A percentile compares a stretch with the other conserved stretches of the same genome.
These are phyloP conservation scores for Mus musculus DNA, from an alignment of 2,113 vertebrate species.

Conservation along the genomic window GRCm39 chr2:57467501-57468000, in stretches of 20 bases:
- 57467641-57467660: not conserved
- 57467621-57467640: not conserved
- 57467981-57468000: not conserved
- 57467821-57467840: not conserved
- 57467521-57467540: slow-evolving; percentile 43
- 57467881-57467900: not conserved
- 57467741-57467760: not conserved
- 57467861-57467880: not conserved
- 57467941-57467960: not conserved
- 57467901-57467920: not conserved
- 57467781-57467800: not conserved
- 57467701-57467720: not conserved
- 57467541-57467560: not conserved
- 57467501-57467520: not conserved
- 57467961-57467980: not conserved
- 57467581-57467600: not conserved
- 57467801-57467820: not conserved
- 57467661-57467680: not conserved
- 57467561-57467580: not conserved
- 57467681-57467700: not conserved
- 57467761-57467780: not conserved
- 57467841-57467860: not conserved
- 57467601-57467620: not conserved
- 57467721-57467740: not conserved
- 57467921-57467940: not conserved